Conservation (phyloP, 2,797 vertebrate genomes). For the Schizopygopsis pylzovi region DNA sequence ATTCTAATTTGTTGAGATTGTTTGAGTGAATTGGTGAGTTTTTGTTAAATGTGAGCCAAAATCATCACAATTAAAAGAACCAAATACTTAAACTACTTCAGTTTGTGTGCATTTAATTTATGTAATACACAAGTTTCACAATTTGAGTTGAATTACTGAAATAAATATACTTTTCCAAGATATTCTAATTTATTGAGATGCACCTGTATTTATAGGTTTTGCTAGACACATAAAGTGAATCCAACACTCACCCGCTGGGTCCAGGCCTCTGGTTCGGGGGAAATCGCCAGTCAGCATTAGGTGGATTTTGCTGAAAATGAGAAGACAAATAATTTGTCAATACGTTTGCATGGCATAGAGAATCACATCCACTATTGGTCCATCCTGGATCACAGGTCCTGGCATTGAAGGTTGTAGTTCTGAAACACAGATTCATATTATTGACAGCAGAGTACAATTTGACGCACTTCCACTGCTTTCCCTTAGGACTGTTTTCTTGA, state of each 20-base stretch:
- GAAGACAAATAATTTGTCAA: constrained; percentile 23
- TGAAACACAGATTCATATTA: constrained; percentile 16
- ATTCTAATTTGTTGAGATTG: no score
- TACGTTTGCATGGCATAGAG: not conserved
- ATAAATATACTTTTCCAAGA: no score
- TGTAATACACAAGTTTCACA: no score
- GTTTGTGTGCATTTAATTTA: no score
- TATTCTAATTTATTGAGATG: no score
- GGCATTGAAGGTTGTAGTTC: not conserved
- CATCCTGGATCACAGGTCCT: not conserved
- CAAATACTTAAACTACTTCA: no score
- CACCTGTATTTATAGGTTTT: constrained; percentile 3
- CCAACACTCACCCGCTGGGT: constrained; percentile 85
- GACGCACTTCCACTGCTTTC: not conserved
- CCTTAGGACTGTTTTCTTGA: not conserved
- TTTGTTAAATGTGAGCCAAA: no score
- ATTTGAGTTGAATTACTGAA: no score
- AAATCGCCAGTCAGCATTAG: constrained; percentile 88
- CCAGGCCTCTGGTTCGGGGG: constrained; percentile 88
- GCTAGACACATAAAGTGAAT: constrained; percentile 11
- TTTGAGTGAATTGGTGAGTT: no score
- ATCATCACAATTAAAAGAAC: no score
- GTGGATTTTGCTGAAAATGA: constrained; percentile 80
- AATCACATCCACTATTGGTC: not conserved
- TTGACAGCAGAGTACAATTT: not conserved